A percentile compares a stretch with the other conserved stretches of the same genome.
Evolutionary conservation across 2,797 vertebrate genomes (phyloP).

Genomic region (Semotilus atromaculatus): DNA sequence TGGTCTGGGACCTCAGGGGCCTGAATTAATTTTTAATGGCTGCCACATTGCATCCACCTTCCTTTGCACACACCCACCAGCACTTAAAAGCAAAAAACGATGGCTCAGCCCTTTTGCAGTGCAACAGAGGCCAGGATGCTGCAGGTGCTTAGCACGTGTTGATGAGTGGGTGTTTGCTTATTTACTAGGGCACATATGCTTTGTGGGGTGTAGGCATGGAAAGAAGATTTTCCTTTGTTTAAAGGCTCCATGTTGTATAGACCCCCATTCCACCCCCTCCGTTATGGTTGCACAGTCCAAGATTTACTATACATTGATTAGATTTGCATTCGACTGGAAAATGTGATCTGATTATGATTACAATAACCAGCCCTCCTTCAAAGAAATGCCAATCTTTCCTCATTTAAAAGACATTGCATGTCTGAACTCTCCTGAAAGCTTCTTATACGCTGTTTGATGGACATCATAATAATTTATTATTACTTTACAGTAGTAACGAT

Average conservation of each 20-base stretch:
- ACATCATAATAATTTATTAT: background rate
- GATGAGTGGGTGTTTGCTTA: conserved; percentile 34
- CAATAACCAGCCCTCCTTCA: background rate
- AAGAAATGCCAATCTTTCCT: background rate
- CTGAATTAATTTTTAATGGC: conserved; percentile 77
- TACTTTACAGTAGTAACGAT: background rate
- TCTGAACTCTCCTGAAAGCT: background rate
- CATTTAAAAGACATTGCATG: background rate
- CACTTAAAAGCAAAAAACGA: conserved; percentile 41
- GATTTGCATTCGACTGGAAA: conserved; percentile 86
- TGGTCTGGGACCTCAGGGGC: conserved; percentile 74
- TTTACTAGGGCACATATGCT: conserved; percentile 5
- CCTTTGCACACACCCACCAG: conserved; percentile 34
- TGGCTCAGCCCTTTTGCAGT: conserved; percentile 52
- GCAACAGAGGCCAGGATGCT: conserved; percentile 54
- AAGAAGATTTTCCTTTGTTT: conserved; percentile 1
- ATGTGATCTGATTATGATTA: conserved; percentile 77
- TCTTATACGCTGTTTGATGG: background rate
- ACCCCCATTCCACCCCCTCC: conserved; percentile 84
- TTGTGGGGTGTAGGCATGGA: conserved; percentile 10
- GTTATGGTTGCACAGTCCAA: background rate
- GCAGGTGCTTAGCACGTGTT: conserved; percentile 63
- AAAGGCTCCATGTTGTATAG: conserved; percentile 58
- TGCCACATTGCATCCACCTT: conserved; percentile 65
- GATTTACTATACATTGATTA: conserved; percentile 16